Conservation (phyloP, 2,888 invertebrate species). For the Drosophila kanekoi region DNA sequence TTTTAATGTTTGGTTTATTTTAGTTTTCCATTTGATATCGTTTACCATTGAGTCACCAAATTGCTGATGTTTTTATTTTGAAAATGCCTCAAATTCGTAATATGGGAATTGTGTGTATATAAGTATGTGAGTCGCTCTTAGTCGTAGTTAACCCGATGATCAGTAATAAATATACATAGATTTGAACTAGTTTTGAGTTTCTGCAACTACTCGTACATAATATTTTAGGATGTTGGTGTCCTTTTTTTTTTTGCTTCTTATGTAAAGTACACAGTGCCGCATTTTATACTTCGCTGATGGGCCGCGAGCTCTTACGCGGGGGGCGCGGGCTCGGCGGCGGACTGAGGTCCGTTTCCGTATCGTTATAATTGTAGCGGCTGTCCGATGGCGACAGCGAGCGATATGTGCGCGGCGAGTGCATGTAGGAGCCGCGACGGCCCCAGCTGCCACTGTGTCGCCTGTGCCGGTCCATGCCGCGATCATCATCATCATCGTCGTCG, state of each 20-base stretch:
- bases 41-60: constrained; percentile 46
- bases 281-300: constrained; percentile 62
- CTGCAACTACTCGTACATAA: constrained; percentile 48
- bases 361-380: constrained; percentile 86
- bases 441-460: constrained; percentile 72
- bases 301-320: constrained; percentile 82
- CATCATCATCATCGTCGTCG: constrained; percentile 68
- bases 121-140: constrained; percentile 30
- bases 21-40: constrained; percentile 48
- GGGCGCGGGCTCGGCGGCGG: constrained; percentile 87
- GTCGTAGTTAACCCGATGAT: constrained; percentile 56
- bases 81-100: constrained; percentile 31
- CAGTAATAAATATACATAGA: constrained; percentile 77
- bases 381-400: constrained; percentile 84
- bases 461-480: constrained; percentile 49
- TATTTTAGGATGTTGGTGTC: constrained; percentile 24
- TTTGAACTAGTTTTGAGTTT: constrained; percentile 79
- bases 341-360: constrained; percentile 89
- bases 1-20: constrained; percentile 50
- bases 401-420: constrained; percentile 82
- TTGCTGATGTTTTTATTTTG: constrained; percentile 15
- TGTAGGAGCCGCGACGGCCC: constrained; percentile 80
- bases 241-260: constrained; percentile 1
- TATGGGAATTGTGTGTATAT: constrained; percentile 24
- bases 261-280: constrained; percentile 46